A percentile compares a stretch with the other conserved stretches of the same genome.
Conservation (phyloP, 2,888 invertebrate genomes). For the Aphodius sticticus region DNA sequence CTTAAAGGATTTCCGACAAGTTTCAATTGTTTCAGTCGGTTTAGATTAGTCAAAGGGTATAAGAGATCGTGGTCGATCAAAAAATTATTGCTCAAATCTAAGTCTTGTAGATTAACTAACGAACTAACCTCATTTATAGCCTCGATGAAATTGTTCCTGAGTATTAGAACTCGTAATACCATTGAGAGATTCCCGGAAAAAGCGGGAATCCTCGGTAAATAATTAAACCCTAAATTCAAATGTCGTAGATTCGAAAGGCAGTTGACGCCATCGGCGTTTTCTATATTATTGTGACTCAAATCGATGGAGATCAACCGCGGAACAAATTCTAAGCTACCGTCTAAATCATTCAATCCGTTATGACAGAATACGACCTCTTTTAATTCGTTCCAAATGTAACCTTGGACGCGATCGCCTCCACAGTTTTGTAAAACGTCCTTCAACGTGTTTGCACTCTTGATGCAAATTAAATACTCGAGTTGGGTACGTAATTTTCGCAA, state of each 20-base stretch:
- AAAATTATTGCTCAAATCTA: constrained; percentile 72
- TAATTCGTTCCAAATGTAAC: constrained; percentile 69
- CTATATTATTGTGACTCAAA: constrained; percentile 69
- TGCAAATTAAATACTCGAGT: constrained; percentile 64
- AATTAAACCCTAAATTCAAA: constrained; percentile 71
- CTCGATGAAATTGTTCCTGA: constrained; percentile 72
- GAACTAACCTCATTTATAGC: constrained; percentile 65
- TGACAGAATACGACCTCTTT: constrained; percentile 66
- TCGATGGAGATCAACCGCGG: constrained; percentile 70
- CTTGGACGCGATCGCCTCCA: constrained; percentile 67
- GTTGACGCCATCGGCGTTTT: constrained; percentile 64
- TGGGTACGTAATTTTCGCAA: constrained; percentile 67
- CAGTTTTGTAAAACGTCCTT: constrained; percentile 63
- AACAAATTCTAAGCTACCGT: constrained; percentile 66
- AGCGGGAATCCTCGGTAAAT: constrained; percentile 64
- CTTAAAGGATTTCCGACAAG: constrained; percentile 70
- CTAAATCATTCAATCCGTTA: constrained; percentile 64
- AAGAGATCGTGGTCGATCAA: constrained; percentile 68
- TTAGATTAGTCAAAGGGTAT: constrained; percentile 64
- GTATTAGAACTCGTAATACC: constrained; percentile 61
- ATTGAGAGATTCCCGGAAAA: constrained; percentile 65
- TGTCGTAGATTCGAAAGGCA: constrained; percentile 69
- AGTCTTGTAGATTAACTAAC: constrained; percentile 64
- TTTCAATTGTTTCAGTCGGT: constrained; percentile 64
- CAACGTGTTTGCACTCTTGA: constrained; percentile 58